These are phyloP conservation scores for Erpornis zantholeuca DNA, from an alignment of 2,113 vertebrate species.

Conservation along the genomic window DNA sequence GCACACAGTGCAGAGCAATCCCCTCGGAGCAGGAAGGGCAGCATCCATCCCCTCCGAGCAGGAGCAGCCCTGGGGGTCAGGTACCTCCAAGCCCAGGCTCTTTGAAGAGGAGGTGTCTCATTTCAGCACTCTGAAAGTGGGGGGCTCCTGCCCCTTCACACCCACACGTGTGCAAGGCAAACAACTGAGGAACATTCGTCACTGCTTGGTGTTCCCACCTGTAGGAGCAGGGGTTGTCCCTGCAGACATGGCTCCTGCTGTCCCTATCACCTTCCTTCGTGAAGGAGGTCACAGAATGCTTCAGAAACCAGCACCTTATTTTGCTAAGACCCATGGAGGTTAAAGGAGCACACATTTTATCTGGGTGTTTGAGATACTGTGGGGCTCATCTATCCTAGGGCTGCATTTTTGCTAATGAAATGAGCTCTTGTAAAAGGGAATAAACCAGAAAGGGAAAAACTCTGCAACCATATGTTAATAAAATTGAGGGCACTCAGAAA, in stretches of 20 bases:
- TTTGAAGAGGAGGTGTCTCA: neutral
- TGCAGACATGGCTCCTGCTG: neutral
- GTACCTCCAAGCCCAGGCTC: neutral
- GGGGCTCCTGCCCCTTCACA: neutral
- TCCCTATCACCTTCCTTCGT: neutral
- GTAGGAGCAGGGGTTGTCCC: neutral
- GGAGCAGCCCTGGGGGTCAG: neutral
- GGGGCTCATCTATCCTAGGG: neutral
- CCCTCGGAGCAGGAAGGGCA: neutral
- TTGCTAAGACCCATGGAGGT: neutral
- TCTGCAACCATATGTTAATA: neutral
- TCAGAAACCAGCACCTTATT: neutral
- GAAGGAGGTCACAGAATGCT: neutral
- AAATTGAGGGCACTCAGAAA: neutral
- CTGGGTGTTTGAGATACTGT: neutral
- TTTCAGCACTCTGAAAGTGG: neutral
- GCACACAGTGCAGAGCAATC: neutral
- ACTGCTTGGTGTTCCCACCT: neutral
- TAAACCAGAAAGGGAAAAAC: neutral
- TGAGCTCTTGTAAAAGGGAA: neutral
- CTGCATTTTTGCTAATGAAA: neutral
- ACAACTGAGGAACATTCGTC: rapidly evolving
- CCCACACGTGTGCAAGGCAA: rapidly evolving
- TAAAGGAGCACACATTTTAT: neutral
- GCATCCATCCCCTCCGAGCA: neutral